Evolutionary conservation across 2,797 vertebrate genomes (phyloP), one percentile per base, ranked within the genome.

Genomic region (Schizothorax lantsangensis): DNA sequence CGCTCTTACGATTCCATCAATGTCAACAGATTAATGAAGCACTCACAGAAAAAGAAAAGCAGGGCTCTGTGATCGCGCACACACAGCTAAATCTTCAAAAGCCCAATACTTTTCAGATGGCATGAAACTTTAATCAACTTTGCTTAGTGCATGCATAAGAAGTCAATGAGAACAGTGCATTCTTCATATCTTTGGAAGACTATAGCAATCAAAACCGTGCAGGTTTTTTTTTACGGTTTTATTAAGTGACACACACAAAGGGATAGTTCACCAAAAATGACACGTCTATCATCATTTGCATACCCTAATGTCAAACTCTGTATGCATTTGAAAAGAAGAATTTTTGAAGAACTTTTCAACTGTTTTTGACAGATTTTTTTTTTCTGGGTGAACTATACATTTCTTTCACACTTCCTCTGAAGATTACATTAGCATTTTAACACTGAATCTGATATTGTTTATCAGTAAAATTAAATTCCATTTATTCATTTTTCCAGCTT

Each of bases 1-100:
- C 2, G 38, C 49, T 86, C 66, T 59, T 72, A 49, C 19, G 19
- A 80, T 47, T 86, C 38, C 66, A 73, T 80, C 66, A 86, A 23
- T 85, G 84, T 85, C 75, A 85, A 83, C 64, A 80, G 47, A 80
- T 59, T 59, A 85, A 85, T 72, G 64, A 80, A 79, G 77, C 66
- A 72, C 49, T 57, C 36, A 15, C 64, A 85, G 36, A 71, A 85
- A 54, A 84, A 79, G 74, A 84, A 52, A 84, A 79, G 36, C 43
- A 33, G 38, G 43, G 57, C 21, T 54, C 15, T 78, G 83, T 78
- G 45, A 68, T 78, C 36, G 14, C 1, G 6, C 30, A 66, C 75
- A 40, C 33, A 40, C 12, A 38, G 45, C 23, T 49, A 10, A 30
- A 23, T 62, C 81, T 72, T 79, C 77, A 85, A 72, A 68, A 84